Evolutionary conservation across 2,113 vertebrate genomes (phyloP).

Genomic region (Willisornis vidua): DNA sequence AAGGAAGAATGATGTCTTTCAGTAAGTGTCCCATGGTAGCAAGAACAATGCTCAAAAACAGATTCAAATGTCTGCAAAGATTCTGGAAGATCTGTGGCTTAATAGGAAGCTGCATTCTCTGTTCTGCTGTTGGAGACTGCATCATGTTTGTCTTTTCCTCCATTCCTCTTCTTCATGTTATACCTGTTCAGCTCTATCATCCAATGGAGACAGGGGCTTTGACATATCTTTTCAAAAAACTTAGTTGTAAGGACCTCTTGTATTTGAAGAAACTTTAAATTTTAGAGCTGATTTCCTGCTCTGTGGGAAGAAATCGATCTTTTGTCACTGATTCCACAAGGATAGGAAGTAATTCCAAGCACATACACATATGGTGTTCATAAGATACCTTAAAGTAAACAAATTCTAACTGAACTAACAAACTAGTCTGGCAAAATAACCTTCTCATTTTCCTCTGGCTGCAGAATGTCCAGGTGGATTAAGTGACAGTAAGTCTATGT

Average conservation of each 20-base stretch:
- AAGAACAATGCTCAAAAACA: neutral
- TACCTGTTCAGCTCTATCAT: neutral
- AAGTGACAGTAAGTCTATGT: neutral
- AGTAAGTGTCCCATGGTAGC: neutral
- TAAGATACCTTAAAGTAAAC: neutral
- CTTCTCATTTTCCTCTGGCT: neutral
- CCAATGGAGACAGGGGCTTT: neutral
- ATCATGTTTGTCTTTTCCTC: neutral
- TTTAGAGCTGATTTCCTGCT: neutral
- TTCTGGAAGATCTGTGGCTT: neutral
- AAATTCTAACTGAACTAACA: neutral
- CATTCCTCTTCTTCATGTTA: neutral
- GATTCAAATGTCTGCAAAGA: neutral
- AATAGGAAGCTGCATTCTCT: neutral
- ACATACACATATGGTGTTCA: neutral
- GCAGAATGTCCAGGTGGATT: neutral
- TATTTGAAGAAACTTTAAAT: neutral
- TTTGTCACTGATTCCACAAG: neutral
- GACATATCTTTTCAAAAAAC: neutral
- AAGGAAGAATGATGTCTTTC: neutral
- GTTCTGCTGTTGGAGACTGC: neutral
- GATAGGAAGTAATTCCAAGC: neutral
- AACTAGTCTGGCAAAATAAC: neutral
- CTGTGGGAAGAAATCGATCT: neutral
- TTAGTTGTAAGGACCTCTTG: neutral